Percentiles rank a stretch among this genome's conserved stretches.
Evolutionary conservation across 2,888 invertebrate species (phyloP).

Genomic region (Hymenopus coronatus): DNA sequence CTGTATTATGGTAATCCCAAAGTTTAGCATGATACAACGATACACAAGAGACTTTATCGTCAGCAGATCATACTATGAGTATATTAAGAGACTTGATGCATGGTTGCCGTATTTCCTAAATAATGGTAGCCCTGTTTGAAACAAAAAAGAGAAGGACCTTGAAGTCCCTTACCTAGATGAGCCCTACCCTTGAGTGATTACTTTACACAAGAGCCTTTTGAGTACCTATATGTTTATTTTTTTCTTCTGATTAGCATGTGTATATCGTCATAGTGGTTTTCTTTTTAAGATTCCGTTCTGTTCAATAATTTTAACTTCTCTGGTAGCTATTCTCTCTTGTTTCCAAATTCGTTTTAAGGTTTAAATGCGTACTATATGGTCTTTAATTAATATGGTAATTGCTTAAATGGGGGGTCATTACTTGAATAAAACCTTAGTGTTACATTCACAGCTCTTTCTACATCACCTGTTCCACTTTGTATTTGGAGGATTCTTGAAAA

Average conservation of each 20-base stretch:
- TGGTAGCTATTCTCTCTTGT: too few species aligned
- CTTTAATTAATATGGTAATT: too few species aligned
- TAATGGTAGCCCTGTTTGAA: not conserved
- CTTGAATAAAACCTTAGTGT: too few species aligned
- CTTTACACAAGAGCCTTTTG: not conserved
- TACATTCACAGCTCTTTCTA: too few species aligned
- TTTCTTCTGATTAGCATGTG: not conserved
- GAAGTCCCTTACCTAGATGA: not conserved
- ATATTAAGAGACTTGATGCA: not conserved
- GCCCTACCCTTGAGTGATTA: not conserved
- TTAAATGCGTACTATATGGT: too few species aligned
- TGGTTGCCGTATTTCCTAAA: not conserved
- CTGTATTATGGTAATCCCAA: not conserved
- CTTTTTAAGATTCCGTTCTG: not conserved
- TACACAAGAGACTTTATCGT: not conserved
- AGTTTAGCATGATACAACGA: not conserved
- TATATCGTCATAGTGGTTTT: not conserved
- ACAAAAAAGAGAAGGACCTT: not conserved
- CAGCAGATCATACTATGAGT: too few species aligned
- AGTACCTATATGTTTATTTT: not conserved
- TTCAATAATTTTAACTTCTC: too few species aligned
- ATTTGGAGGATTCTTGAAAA: too few species aligned
- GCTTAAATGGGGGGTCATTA: too few species aligned
- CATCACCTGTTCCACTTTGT: too few species aligned
- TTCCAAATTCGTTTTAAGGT: too few species aligned